These are phyloP conservation scores for Orthochromis indermauri DNA, from an alignment of 2,113 vertebrate species.

Conservation along the genomic window DNA sequence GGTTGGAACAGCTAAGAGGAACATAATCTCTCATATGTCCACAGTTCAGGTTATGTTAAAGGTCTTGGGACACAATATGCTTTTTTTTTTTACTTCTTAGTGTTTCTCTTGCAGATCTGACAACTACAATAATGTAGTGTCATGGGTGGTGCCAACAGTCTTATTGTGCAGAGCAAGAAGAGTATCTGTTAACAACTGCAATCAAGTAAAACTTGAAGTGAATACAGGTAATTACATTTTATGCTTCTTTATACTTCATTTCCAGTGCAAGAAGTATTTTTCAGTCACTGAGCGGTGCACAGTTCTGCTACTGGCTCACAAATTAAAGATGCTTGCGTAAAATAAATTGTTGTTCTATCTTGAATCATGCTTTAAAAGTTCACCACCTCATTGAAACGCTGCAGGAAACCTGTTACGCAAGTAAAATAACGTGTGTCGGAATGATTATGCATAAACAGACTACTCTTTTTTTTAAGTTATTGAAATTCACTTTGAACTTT, in stretches of 20 bases:
- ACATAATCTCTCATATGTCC: accelerated
- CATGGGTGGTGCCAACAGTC: accelerated
- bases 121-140: neutral
- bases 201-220: neutral
- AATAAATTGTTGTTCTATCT: neutral
- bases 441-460: neutral
- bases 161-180: neutral
- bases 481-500: neutral
- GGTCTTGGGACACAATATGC: neutral
- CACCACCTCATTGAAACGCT: accelerated
- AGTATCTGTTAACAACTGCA: neutral
- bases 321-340: neutral
- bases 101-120: neutral
- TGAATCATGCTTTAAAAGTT: neutral
- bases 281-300: neutral
- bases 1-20: neutral
- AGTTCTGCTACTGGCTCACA: neutral
- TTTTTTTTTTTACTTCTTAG: neutral
- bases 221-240: neutral
- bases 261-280: neutral
- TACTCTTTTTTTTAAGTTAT: neutral
- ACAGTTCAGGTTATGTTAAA: neutral
- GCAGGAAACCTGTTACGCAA: neutral
- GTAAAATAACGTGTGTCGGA: accelerated
- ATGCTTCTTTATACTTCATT: neutral